Evolutionary conservation across 2,888 invertebrate genomes (phyloP), one percentile per base, ranked within the genome.

Genomic region (Scotopteryx bipunctaria): DNA sequence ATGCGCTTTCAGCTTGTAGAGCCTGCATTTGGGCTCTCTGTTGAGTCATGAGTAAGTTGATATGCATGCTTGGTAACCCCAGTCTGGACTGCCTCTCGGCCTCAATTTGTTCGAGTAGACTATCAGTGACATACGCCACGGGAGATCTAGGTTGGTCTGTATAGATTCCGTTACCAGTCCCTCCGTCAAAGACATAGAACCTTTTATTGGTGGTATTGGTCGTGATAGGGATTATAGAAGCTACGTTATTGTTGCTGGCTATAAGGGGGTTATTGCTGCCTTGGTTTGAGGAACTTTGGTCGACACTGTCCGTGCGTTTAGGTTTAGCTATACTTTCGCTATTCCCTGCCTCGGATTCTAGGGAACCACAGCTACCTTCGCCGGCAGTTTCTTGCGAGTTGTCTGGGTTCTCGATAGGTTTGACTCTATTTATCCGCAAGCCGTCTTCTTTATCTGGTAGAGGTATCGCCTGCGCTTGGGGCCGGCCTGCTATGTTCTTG

Each of bases 401-500:
- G 19, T 86, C 88, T 0, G 79, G 53, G 23, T 53, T 76, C 16
- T 91, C 89, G 0, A 71, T 56, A 1, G 81, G 69, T 71, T 82
- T 84, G 2, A 78, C 69, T 59, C 76, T 78, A 47, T 73, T 81
- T 25, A 65, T 64, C 56, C 74, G 74, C 21, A 70, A 58, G 25
- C 65, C 67, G 21, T 86, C 87, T 43, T 82, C 82, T 60, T 83
- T 83, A 16, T 83, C 83, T 3, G 82, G 79, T 23, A 83, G 62
- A 0, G 83, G 80, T 13, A 84, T 77, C 0, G 84, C 80, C 41
- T 90, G 88, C 0, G 83, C 80, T 52, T 91, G 91, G 0, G 83
- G 76, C 37, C 84, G 76, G 0, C 93, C 92, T 1, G 92, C 85
- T 62, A 94, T 94, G 64, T 94, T 94, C 67, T 96, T 95, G 66